Evolutionary conservation across 2,113 vertebrate species (phyloP).

Genomic region (Ailuropoda melanoleuca): DNA sequence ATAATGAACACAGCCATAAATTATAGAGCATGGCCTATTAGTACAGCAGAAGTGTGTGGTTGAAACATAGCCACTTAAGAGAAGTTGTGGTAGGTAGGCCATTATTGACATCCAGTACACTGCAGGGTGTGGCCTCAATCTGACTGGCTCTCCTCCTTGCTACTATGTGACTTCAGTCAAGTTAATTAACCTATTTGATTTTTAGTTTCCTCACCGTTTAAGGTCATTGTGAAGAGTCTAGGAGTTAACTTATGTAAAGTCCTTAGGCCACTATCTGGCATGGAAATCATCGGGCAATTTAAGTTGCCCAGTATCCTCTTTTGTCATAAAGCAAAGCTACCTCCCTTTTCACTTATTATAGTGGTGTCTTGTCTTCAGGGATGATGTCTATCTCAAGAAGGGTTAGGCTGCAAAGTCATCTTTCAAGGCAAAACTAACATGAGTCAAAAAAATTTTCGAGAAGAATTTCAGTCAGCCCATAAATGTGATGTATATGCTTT

Average conservation of each 20-base stretch:
- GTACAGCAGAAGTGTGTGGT: accelerated
- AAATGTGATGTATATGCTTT: neutral
- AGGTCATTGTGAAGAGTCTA: neutral
- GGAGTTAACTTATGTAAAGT: conserved; percentile 35
- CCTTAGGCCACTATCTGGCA: neutral
- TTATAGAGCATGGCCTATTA: neutral
- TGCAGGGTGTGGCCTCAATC: neutral
- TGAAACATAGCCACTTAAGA: neutral
- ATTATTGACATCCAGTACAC: accelerated
- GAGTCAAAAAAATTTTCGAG: neutral
- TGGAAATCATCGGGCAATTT: neutral
- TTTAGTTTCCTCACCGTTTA: conserved; percentile 33
- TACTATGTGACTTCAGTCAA: neutral
- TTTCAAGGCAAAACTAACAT: neutral
- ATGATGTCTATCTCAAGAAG: neutral
- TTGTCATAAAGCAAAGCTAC: neutral
- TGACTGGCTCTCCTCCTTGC: neutral
- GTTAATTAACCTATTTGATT: conserved; percentile 41
- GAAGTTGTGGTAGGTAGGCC: neutral
- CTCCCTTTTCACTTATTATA: neutral
- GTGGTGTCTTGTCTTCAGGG: neutral
- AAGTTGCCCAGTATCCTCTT: neutral
- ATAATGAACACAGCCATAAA: neutral
- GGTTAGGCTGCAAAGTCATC: neutral
- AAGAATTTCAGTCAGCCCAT: neutral